A percentile compares a stretch with the other conserved stretches of the same genome.
Evolutionary conservation across 2,888 invertebrate genomes (phyloP).

Genomic region (Stictocephala bisonia): DNA sequence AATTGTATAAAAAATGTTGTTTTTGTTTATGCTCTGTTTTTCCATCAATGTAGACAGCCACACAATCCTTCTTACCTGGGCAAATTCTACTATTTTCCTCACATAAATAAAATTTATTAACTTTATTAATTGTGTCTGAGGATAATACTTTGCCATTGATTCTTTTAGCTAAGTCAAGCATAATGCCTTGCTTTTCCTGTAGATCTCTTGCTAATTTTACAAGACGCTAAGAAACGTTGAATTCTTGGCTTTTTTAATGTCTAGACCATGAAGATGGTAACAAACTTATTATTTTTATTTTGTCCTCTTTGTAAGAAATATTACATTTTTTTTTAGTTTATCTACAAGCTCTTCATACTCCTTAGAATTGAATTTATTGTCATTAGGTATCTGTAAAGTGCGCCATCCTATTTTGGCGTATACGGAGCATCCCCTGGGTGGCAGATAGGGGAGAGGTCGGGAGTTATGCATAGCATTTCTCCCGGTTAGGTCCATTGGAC

Average conservation of each 20-base stretch:
- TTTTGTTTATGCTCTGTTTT: too few species aligned
- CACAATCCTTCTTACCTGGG: too few species aligned
- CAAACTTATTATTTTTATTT: constrained; percentile 37
- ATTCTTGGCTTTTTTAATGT: constrained; percentile 6
- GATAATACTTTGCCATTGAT: background rate
- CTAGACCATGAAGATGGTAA: constrained; percentile 23
- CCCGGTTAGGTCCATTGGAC: too few species aligned
- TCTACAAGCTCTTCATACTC: constrained; percentile 6
- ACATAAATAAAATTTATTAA: background rate
- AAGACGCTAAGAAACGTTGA: constrained; percentile 16
- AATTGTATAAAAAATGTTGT: too few species aligned
- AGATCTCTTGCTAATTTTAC: constrained; percentile 20
- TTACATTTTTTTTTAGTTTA: constrained; percentile 27
- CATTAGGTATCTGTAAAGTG: constrained; percentile 15
- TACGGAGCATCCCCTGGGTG: too few species aligned
- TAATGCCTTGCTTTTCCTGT: constrained; percentile 9
- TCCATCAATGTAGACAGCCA: too few species aligned
- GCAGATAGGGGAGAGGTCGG: too few species aligned
- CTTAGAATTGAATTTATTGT: background rate
- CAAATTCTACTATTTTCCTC: constrained; percentile 18
- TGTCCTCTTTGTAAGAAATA: constrained; percentile 20
- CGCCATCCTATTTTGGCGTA: too few species aligned
- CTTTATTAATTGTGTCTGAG: constrained; percentile 8
- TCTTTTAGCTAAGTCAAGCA: constrained; percentile 12
- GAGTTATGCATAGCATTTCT: too few species aligned